Evolutionary conservation across 1,140 invertebrate species (phyloP).

Genomic region (Megathymus violae): DNA sequence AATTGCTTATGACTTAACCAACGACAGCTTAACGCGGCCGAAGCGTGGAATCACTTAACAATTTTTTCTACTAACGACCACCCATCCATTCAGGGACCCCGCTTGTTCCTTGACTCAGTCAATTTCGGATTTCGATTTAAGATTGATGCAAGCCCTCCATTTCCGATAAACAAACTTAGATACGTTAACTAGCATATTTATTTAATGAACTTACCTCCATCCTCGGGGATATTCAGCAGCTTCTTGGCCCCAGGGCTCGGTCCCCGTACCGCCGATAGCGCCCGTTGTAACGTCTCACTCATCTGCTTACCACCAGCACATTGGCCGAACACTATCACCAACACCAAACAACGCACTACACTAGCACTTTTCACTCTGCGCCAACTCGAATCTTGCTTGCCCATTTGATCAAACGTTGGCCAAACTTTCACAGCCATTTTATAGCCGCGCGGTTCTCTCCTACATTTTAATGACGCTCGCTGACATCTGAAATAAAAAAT

Average conservation of each 20-base stretch:
- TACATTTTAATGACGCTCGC: conserved; percentile 47
- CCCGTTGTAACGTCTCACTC: conserved; percentile 81
- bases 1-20: too few relatives aligned
- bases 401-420: conserved; percentile 45
- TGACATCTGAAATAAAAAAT: conserved; percentile 60
- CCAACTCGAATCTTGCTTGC: conserved; percentile 64
- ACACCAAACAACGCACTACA: conserved; percentile 61
- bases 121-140: too few relatives aligned
- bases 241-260: conserved; percentile 83
- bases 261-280: conserved; percentile 78
- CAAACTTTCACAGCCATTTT: conserved; percentile 23
- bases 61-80: too few relatives aligned
- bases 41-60: too few relatives aligned
- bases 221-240: conserved; percentile 82
- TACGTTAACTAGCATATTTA: not conserved
- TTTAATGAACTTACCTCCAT: conserved; percentile 79
- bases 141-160: too few relatives aligned
- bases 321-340: conserved; percentile 52
- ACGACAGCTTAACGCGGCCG: too few relatives aligned
- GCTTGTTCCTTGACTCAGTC: too few relatives aligned
- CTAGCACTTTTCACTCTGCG: conserved; percentile 56
- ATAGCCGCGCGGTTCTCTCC: conserved; percentile 15
- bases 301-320: conserved; percentile 71
- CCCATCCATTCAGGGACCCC: too few relatives aligned
- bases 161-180: too few relatives aligned